Percentiles rank a stretch among this genome's conserved stretches.
phyloP scores from a whole-genome alignment of 2,797 vertebrate genomes.

The Furcifer pardalis region DNA sequence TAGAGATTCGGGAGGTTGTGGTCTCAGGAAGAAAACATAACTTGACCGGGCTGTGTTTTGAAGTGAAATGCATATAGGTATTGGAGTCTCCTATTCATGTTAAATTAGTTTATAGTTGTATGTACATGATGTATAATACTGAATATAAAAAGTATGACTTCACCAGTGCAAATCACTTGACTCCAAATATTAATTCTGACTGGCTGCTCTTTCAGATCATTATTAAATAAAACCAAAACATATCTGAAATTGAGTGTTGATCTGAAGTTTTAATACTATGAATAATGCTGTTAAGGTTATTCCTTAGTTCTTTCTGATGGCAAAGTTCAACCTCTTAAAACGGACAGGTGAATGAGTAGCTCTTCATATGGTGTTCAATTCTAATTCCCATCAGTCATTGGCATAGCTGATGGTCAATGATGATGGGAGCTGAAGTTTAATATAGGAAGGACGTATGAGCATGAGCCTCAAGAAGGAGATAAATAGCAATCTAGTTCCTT shows the following conservation, averaged over 20 bases:
- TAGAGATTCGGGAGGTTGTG: background rate
- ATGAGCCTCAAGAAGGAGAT: background rate
- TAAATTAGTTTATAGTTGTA: too few relatives aligned
- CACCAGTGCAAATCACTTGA: background rate
- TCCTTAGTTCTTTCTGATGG: background rate
- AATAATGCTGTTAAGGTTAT: background rate
- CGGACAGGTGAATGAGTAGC: background rate
- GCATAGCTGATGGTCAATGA: background rate
- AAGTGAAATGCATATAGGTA: too few relatives aligned
- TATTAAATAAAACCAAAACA: background rate
- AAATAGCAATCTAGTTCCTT: background rate
- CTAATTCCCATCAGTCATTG: background rate
- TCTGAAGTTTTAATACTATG: background rate
- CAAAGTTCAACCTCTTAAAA: background rate
- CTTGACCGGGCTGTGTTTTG: too few relatives aligned
- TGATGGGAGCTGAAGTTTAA: too few relatives aligned
- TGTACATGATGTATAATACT: too few relatives aligned
- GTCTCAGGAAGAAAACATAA: too few relatives aligned
- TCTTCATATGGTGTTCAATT: background rate
- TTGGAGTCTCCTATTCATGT: too few relatives aligned
- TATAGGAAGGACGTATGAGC: background rate
- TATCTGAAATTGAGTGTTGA: background rate
- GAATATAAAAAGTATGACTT: background rate
- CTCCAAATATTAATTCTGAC: background rate
- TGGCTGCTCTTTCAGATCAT: background rate